These are phyloP conservation scores for Merodon equestris DNA, from an alignment of 2,888 invertebrate species.

Conservation along the genomic window DNA sequence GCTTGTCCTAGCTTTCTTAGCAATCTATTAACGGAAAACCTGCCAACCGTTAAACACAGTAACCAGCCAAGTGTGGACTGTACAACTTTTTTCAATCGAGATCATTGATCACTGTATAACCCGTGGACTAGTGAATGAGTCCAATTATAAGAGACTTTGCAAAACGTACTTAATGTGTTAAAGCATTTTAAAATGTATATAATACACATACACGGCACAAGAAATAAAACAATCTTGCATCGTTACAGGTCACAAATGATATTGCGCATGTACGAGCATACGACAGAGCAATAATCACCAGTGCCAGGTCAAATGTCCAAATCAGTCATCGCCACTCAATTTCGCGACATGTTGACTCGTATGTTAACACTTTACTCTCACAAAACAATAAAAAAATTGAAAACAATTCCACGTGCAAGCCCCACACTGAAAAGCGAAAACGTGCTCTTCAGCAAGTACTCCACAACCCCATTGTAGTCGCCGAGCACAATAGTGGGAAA, in stretches of 20 bases:
- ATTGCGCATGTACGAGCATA: too few relatives aligned
- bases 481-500: neutral
- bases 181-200: too few relatives aligned
- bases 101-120: slow-evolving; percentile 46
- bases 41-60: neutral
- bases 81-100: slow-evolving; percentile 49
- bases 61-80: slow-evolving; percentile 46
- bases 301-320: slow-evolving; percentile 46
- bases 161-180: too few relatives aligned
- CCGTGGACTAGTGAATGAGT: slow-evolving; percentile 23
- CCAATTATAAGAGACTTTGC: slow-evolving; percentile 26
- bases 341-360: neutral
- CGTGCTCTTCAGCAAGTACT: slow-evolving; percentile 12
- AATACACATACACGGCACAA: slow-evolving; percentile 1
- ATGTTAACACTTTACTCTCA: neutral
- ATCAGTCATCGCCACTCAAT: slow-evolving; percentile 20
- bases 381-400: slow-evolving; percentile 2
- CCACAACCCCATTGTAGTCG: neutral
- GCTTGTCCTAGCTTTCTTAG: too few relatives aligned
- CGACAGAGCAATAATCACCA: too few relatives aligned
- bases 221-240: slow-evolving; percentile 15
- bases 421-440: slow-evolving; percentile 5
- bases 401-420: neutral
- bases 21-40: slow-evolving; percentile 10
- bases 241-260: too few relatives aligned